These are phyloP conservation scores for Pogonomyrmex californicus DNA, from an alignment of 1,140 invertebrate genomes.

Conservation along the genomic window DNA sequence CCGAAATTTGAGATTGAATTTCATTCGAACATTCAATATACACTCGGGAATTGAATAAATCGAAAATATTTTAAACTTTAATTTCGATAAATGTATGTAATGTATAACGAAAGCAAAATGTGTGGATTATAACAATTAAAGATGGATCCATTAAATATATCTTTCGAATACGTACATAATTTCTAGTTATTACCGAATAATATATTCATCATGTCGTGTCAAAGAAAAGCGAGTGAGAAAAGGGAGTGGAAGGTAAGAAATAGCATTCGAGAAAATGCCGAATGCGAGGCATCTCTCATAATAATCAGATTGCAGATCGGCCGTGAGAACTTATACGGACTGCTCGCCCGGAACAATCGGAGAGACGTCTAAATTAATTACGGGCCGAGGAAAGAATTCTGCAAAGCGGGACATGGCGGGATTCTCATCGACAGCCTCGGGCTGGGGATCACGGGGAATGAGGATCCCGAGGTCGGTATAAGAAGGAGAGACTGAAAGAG, in stretches of 20 bases:
- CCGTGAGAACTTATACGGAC: not conserved
- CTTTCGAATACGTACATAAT: not conserved
- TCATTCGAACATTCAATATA: constrained; percentile 13
- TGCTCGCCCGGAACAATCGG: constrained; percentile 26
- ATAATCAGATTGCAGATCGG: constrained; percentile 35
- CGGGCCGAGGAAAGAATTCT: constrained; percentile 31
- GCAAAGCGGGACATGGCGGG: not conserved
- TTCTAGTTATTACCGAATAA: not conserved
- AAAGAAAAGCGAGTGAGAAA: not conserved
- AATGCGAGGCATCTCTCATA: not conserved
- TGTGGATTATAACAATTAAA: not conserved
- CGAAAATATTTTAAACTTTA: not conserved
- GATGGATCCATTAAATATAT: not conserved
- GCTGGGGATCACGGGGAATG: constrained; percentile 9
- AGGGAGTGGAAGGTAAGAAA: constrained; percentile 11
- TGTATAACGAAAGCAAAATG: not conserved
- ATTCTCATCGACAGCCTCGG: constrained; percentile 22
- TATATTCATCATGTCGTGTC: not conserved
- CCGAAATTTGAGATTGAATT: not conserved
- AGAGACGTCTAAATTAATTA: constrained; percentile 50
- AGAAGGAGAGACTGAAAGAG: not conserved
- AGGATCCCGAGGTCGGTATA: constrained; percentile 4
- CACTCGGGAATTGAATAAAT: not conserved
- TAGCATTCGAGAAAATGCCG: not conserved
- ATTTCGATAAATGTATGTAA: not conserved